Percentiles rank a stretch among this genome's conserved stretches.
Conservation (phyloP, 2,888 invertebrate genomes). For the Drosophila neutralis region DNA sequence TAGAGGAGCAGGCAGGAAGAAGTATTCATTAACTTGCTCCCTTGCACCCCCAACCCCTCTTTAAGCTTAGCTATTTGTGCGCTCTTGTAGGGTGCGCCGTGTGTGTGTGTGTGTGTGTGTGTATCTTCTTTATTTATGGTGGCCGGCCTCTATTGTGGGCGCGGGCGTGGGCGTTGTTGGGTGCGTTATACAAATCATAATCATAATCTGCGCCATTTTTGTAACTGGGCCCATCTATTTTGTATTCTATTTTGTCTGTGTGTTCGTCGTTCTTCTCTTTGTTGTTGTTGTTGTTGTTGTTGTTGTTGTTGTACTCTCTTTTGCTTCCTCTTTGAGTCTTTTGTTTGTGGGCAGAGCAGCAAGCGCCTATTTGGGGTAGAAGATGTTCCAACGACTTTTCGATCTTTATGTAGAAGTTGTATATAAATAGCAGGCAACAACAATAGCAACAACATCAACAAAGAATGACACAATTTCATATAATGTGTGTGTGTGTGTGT, state of each 20-base stretch:
- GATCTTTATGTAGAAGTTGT: conserved; percentile 42
- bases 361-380: conserved; percentile 33
- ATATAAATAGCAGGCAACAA: conserved; percentile 46
- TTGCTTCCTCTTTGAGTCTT: conserved; percentile 2
- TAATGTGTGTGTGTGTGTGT: background rate
- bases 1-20: conserved; percentile 8
- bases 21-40: conserved; percentile 29
- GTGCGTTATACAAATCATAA: conserved; percentile 47
- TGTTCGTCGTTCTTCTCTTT: conserved; percentile 9
- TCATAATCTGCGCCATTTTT: conserved; percentile 54
- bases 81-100: conserved; percentile 51
- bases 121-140: conserved; percentile 20
- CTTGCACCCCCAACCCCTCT: background rate
- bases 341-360: conserved; percentile 32
- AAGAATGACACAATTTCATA: conserved; percentile 66
- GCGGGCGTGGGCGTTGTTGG: conserved; percentile 30
- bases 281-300: background rate
- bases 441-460: conserved; percentile 8
- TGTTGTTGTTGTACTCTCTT: background rate
- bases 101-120: conserved; percentile 1
- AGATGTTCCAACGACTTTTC: conserved; percentile 59
- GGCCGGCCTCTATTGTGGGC: conserved; percentile 20
- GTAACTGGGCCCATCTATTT: conserved; percentile 39
- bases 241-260: background rate
- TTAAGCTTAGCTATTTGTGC: conserved; percentile 31